A percentile compares a stretch with the other conserved stretches of the same genome.
Conservation (phyloP, 1,140 invertebrate species). For the Trachymyrmex septentrionalis region DNA sequence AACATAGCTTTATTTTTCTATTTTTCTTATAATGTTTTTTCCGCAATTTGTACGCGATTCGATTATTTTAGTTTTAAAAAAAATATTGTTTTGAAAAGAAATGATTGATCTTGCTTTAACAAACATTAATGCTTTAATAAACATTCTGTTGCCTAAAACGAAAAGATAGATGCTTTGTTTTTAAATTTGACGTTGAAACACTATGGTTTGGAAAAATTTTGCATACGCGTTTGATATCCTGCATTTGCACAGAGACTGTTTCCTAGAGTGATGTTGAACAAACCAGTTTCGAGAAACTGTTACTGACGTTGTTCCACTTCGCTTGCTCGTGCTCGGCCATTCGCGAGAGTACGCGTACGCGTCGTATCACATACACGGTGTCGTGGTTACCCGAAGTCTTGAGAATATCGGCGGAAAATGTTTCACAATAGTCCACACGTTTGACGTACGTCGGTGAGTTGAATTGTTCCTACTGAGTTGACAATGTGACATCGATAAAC, state of each 20-base stretch:
- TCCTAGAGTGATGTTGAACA: constrained; percentile 55
- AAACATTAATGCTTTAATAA: too few relatives aligned
- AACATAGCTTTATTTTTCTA: constrained; percentile 18
- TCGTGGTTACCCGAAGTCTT: constrained; percentile 53
- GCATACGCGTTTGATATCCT: constrained; percentile 7
- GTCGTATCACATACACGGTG: constrained; percentile 45
- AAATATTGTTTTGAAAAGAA: constrained; percentile 16
- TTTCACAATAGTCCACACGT: constrained; percentile 40
- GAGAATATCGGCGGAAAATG: constrained; percentile 58
- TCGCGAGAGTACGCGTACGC: constrained; percentile 57
- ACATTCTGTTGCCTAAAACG: background rate
- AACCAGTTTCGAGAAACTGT: constrained; percentile 62
- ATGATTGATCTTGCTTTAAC: background rate
- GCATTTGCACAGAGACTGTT: constrained; percentile 49
- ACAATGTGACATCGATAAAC: constrained; percentile 30
- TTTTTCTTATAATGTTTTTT: constrained; percentile 21
- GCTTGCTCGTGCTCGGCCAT: constrained; percentile 51
- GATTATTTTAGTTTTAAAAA: constrained; percentile 19
- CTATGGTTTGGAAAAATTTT: constrained; percentile 50
- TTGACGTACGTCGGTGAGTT: constrained; percentile 25
- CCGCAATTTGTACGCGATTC: background rate
- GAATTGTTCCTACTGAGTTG: constrained; percentile 16
- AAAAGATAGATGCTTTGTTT: constrained; percentile 37
- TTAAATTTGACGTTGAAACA: background rate
- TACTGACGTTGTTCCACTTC: constrained; percentile 61